Conservation (phyloP, 2,797 vertebrate species). For the Helostoma temminkii region DNA sequence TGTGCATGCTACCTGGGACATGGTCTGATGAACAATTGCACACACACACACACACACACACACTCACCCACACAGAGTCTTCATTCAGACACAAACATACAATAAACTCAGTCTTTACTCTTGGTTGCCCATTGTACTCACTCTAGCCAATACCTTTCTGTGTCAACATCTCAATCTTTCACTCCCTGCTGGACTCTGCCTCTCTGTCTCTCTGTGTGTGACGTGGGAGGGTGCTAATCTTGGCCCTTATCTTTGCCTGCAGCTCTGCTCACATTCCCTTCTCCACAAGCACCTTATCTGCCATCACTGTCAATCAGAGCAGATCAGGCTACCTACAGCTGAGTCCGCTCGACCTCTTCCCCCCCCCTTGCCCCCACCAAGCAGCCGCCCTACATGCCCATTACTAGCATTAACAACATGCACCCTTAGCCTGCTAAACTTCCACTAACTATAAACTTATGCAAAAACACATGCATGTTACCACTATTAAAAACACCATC, state of each 20-base stretch:
- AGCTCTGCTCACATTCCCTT: slow-evolving; percentile 81
- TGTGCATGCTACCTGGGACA: slow-evolving; percentile 71
- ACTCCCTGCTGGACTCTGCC: slow-evolving; percentile 54
- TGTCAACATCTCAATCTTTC: slow-evolving; percentile 78
- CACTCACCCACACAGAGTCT: slow-evolving; percentile 1
- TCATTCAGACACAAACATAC: slow-evolving; percentile 43
- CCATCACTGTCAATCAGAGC: slow-evolving; percentile 84
- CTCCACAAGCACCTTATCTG: slow-evolving; percentile 80
- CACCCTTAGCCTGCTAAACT: slow-evolving; percentile 4
- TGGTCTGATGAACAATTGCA: slow-evolving; percentile 60
- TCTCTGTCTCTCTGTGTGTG: slow-evolving; percentile 52
- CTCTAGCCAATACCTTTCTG: slow-evolving; percentile 65
- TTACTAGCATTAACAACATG: slow-evolving; percentile 29
- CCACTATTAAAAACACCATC: not conserved
- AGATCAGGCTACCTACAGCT: slow-evolving; percentile 80
- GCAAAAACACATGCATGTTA: not conserved
- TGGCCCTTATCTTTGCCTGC: slow-evolving; percentile 80
- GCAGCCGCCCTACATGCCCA: slow-evolving; percentile 47
- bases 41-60: slow-evolving; percentile 24
- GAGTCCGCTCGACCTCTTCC: slow-evolving; percentile 51
- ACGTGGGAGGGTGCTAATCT: slow-evolving; percentile 81
- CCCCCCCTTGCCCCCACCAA: slow-evolving; percentile 30
- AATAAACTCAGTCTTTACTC: slow-evolving; percentile 61
- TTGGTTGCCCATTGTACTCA: slow-evolving; percentile 65
- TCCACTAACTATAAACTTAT: slow-evolving; percentile 1